Evolutionary conservation across 2,797 vertebrate genomes (phyloP).

Genomic region (Enteromius mattozi): DNA sequence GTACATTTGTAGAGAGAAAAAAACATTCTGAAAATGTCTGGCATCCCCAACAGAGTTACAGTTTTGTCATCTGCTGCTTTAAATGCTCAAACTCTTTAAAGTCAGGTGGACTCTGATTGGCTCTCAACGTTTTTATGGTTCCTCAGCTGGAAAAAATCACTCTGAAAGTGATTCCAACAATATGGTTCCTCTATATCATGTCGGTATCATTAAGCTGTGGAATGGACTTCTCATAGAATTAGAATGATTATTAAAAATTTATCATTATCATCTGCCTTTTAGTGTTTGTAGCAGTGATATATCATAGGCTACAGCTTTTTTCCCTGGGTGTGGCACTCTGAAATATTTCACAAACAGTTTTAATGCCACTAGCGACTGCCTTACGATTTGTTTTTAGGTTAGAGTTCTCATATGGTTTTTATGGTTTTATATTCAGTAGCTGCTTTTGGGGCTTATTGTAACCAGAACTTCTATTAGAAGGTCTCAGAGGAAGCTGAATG

Average conservation of each 20-base stretch:
- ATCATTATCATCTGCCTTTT: background rate
- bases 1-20: background rate
- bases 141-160: background rate
- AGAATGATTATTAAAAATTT: background rate
- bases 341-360: slow-evolving; percentile 6
- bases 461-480: slow-evolving; percentile 34
- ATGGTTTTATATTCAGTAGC: slow-evolving; percentile 36
- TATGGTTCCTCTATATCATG: background rate
- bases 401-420: slow-evolving; percentile 23
- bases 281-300: background rate
- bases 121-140: background rate
- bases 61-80: background rate
- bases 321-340: background rate
- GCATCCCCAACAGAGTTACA: no score
- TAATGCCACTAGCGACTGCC: slow-evolving; percentile 11
- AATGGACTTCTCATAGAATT: background rate
- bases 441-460: slow-evolving; percentile 22
- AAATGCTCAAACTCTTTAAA: background rate
- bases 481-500: slow-evolving; percentile 33
- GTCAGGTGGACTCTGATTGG: background rate
- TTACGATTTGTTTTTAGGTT: background rate
- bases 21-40: background rate
- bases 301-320: background rate
- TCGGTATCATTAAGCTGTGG: background rate
- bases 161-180: background rate